phyloP scores from a whole-genome alignment of 2,888 invertebrate genomes.

The Liodrosophila aerea region DNA sequence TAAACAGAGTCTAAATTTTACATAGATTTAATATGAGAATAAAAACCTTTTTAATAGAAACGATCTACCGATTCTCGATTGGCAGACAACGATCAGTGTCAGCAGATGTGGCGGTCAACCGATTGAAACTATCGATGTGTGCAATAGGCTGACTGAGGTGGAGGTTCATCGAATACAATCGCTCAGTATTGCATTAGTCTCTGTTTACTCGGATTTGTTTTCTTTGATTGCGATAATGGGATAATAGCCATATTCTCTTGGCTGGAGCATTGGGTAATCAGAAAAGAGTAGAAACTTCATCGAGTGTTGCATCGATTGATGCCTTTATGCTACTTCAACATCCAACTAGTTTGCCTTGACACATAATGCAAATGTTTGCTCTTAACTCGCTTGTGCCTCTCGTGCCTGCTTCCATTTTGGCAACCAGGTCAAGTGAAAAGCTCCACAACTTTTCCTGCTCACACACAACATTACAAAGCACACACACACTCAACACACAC shows the following conservation, averaged over 20 bases:
- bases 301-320: conserved; percentile 19
- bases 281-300: background rate
- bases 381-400: conserved; percentile 12
- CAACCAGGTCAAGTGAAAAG: conserved; percentile 43
- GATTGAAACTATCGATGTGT: no score
- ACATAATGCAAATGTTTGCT: conserved; percentile 38
- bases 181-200: no score
- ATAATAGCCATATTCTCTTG: background rate
- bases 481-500: conserved; percentile 31
- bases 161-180: no score
- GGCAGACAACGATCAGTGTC: no score
- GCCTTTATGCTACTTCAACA: conserved; percentile 15
- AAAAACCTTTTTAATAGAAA: no score
- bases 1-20: background rate
- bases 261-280: background rate
- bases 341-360: conserved; percentile 34
- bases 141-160: no score
- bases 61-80: no score
- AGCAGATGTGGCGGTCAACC: no score
- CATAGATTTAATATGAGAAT: no score
- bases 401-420: conserved; percentile 23
- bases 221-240: no score
- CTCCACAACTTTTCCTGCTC: conserved; percentile 31
- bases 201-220: no score
- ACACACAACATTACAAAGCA: conserved; percentile 15